Evolutionary conservation across 2,113 vertebrate genomes (phyloP).

Genomic region (Dolichotis patagonum): DNA sequence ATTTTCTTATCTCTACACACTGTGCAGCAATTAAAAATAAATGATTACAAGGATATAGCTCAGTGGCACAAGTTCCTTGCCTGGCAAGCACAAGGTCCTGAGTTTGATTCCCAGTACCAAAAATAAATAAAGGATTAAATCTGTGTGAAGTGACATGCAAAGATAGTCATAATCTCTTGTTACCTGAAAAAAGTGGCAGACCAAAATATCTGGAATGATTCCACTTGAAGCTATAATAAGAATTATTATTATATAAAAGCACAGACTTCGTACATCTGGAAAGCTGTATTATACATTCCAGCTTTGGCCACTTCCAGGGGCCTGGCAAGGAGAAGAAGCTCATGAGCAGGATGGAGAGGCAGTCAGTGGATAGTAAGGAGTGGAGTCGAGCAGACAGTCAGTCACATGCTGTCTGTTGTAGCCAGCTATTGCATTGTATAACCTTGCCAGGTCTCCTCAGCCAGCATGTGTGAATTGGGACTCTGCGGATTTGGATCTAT

Average conservation of each 20-base stretch:
- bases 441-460: neutral
- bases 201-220: neutral
- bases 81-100: no score
- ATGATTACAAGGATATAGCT: neutral
- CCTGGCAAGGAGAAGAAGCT: neutral
- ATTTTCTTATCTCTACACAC: neutral
- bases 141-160: neutral
- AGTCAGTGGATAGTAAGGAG: neutral
- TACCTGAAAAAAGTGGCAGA: conserved; percentile 2
- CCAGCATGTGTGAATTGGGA: neutral
- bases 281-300: neutral
- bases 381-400: fast-evolving
- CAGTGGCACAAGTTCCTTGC: no score
- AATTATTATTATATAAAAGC: neutral
- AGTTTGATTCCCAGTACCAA: no score
- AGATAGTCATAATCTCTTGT: neutral
- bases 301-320: neutral
- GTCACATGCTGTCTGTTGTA: neutral
- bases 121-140: neutral
- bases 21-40: neutral
- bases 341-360: neutral
- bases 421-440: neutral
- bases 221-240: neutral
- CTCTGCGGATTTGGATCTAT: neutral
- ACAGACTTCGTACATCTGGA: neutral